Evolutionary conservation across 1,140 invertebrate genomes (phyloP).

Genomic region (Andrena cerasifolii): DNA sequence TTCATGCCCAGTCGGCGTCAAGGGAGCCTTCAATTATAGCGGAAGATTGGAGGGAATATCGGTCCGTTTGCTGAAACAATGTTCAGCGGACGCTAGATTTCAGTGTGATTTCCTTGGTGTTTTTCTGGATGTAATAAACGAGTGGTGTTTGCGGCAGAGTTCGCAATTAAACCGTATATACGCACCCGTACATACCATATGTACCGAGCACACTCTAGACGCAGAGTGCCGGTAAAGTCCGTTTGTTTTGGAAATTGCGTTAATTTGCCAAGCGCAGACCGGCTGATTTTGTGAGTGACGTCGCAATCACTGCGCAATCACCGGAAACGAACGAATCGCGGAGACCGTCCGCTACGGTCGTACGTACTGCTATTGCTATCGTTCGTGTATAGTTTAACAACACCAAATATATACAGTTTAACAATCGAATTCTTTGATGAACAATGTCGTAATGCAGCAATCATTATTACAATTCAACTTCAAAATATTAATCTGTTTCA

Average conservation of each 20-base stretch:
- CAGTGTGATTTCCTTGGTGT: slow-evolving; percentile 31
- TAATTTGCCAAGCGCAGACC: slow-evolving; percentile 76
- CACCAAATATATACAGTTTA: slow-evolving; percentile 49
- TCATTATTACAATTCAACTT: too few species aligned
- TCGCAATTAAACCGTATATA: slow-evolving; percentile 73
- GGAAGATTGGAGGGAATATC: background rate
- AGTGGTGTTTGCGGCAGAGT: slow-evolving; percentile 67
- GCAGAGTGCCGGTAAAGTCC: slow-evolving; percentile 59
- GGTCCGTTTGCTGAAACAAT: slow-evolving; percentile 17
- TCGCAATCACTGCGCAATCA: slow-evolving; percentile 78
- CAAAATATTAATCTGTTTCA: too few species aligned
- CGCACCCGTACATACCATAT: slow-evolving; percentile 43
- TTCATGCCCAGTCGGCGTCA: too few species aligned
- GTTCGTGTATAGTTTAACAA: too few species aligned
- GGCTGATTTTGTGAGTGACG: slow-evolving; percentile 79
- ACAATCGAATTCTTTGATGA: slow-evolving; percentile 50
- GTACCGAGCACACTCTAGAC: slow-evolving; percentile 43
- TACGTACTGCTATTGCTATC: too few species aligned
- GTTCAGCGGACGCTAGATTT: background rate
- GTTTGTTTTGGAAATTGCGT: slow-evolving; percentile 80
- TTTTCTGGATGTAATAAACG: slow-evolving; percentile 69
- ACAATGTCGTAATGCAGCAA: slow-evolving; percentile 7
- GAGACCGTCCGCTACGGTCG: slow-evolving; percentile 50
- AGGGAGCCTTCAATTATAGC: background rate
- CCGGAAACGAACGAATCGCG: slow-evolving; percentile 71